These are phyloP conservation scores for Spea multiplicata DNA, from an alignment of 2,113 vertebrate species.

Conservation along the genomic window DNA sequence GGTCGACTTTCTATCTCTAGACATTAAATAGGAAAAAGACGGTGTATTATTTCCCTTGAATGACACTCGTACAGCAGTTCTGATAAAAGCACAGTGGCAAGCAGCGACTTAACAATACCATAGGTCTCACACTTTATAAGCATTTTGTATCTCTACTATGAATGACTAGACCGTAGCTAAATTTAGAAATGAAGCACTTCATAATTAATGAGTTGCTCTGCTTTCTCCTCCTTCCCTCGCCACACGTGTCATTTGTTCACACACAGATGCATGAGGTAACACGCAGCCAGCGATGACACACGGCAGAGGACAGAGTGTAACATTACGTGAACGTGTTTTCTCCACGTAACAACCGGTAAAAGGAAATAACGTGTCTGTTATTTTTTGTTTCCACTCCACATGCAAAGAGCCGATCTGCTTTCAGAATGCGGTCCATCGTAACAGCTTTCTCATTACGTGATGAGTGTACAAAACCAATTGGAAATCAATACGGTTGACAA, in stretches of 20 bases:
- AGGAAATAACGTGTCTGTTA: background rate
- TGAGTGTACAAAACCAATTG: slow-evolving; percentile 2
- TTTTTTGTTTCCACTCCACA: background rate
- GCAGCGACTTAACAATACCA: slow-evolving; percentile 47
- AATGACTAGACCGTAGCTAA: slow-evolving; percentile 47
- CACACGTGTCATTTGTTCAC: slow-evolving; percentile 16
- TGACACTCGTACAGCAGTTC: slow-evolving; percentile 51
- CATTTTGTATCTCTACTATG: slow-evolving; percentile 43
- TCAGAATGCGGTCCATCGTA: slow-evolving; percentile 2
- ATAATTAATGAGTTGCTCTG: slow-evolving; percentile 39
- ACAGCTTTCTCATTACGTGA: slow-evolving; percentile 6
- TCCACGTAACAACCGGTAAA: background rate
- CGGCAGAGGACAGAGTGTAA: background rate
- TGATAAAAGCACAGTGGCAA: slow-evolving; percentile 26
- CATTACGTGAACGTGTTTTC: background rate
- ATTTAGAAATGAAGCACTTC: slow-evolving; percentile 31
- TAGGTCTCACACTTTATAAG: slow-evolving; percentile 52
- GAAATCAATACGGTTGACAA: slow-evolving; percentile 39
- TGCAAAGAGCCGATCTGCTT: background rate
- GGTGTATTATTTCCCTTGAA: slow-evolving; percentile 49
- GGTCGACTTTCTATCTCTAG: slow-evolving; percentile 61
- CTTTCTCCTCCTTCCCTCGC: slow-evolving; percentile 8
- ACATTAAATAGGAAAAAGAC: slow-evolving; percentile 56
- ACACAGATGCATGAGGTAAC: slow-evolving; percentile 23
- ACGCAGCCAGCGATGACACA: slow-evolving; percentile 29